A percentile compares a stretch with the other conserved stretches of the same genome.
These are phyloP conservation scores for Anableps anableps DNA, from an alignment of 2,797 vertebrate genomes.

Conservation along the genomic window DNA sequence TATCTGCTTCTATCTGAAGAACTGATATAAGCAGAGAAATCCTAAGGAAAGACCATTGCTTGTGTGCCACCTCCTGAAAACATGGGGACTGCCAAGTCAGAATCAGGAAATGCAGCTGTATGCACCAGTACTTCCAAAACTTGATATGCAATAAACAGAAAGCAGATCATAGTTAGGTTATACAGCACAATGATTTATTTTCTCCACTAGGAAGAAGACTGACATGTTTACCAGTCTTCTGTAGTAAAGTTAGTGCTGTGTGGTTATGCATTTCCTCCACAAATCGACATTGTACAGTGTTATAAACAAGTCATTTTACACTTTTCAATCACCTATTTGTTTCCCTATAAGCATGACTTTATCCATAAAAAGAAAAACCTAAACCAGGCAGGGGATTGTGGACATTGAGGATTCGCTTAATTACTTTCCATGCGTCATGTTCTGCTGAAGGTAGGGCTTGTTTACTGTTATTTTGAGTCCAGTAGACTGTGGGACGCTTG, in stretches of 20 bases:
- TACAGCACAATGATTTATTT: background rate
- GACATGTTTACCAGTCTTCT: background rate
- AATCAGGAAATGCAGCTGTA: slow-evolving; percentile 2
- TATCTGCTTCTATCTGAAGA: slow-evolving; percentile 13
- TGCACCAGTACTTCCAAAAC: too few species aligned
- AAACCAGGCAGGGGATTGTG: slow-evolving; percentile 1
- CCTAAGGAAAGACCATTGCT: background rate
- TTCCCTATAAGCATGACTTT: background rate
- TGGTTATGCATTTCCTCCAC: background rate
- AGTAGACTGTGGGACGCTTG: slow-evolving; percentile 4
- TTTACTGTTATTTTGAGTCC: slow-evolving; percentile 5
- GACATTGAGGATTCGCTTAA: slow-evolving; percentile 6
- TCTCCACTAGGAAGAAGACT: background rate
- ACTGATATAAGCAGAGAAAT: slow-evolving; percentile 4
- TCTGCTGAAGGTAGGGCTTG: background rate
- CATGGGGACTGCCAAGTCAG: background rate
- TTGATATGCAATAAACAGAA: background rate
- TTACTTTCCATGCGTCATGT: slow-evolving; percentile 4
- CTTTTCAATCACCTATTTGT: slow-evolving; percentile 6
- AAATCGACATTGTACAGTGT: background rate
- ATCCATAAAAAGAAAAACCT: background rate
- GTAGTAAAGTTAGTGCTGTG: background rate
- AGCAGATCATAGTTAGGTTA: background rate
- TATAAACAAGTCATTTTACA: background rate
- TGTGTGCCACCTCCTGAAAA: background rate